Percentiles rank a stretch among this genome's conserved stretches.
Conservation (phyloP, 2,888 invertebrate genomes). For the Drosophila setosimentum region DNA sequence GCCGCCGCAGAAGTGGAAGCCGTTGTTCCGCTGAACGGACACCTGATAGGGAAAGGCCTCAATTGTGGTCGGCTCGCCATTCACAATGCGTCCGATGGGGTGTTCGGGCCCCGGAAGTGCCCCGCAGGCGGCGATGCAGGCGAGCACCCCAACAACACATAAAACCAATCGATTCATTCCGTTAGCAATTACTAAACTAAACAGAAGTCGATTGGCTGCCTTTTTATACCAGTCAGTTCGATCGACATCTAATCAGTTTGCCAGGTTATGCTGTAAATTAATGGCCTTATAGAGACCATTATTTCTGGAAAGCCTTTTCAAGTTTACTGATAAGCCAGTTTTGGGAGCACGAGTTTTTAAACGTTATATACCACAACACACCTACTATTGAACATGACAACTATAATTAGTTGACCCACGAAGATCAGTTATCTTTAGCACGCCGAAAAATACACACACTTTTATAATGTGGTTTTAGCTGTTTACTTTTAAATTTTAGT, state of each 20-base stretch:
- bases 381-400: not conserved
- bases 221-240: constrained; percentile 52
- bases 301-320: constrained; percentile 3
- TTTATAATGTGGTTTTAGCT: not conserved
- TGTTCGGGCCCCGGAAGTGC: constrained; percentile 52
- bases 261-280: constrained; percentile 35
- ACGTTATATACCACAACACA: constrained; percentile 1
- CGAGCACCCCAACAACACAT: constrained; percentile 51
- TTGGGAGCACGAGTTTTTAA: not conserved
- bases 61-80: constrained; percentile 84
- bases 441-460: not conserved
- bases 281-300: constrained; percentile 30
- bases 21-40: constrained; percentile 80
- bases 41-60: constrained; percentile 85
- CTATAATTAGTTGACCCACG: constrained; percentile 7
- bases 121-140: constrained; percentile 33
- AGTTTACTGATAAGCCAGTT: constrained; percentile 43
- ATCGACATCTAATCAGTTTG: constrained; percentile 25
- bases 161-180: constrained; percentile 60
- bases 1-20: constrained; percentile 85
- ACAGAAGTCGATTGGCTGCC: not conserved
- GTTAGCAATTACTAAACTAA: constrained; percentile 42
- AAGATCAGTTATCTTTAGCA: not conserved
- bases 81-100: constrained; percentile 84
- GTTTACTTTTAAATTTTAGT: not conserved